phyloP scores from a whole-genome alignment of 2,113 vertebrate species.

The Narcine bancroftii region DNA sequence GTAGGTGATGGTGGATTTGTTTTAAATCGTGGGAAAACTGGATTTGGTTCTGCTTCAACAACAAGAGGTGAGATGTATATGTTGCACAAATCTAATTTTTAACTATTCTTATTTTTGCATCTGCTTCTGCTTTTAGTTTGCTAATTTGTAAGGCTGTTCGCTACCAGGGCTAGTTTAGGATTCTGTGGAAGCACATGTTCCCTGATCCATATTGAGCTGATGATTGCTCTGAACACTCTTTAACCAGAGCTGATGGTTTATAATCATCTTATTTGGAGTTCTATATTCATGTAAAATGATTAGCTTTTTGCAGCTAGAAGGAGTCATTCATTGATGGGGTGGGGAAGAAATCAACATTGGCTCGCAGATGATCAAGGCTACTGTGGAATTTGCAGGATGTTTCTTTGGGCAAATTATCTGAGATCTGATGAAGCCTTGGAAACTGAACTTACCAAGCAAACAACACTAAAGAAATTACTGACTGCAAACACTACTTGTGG shows the following conservation, averaged over 20 bases:
- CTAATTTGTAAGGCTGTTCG: background rate
- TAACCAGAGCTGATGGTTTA: no score
- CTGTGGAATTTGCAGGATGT: background rate
- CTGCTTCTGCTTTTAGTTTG: background rate
- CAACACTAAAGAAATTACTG: background rate
- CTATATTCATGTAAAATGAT: background rate
- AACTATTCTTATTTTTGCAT: background rate
- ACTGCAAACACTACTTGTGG: background rate
- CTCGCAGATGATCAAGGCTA: background rate
- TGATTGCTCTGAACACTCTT: no score
- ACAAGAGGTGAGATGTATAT: background rate
- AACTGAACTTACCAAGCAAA: background rate
- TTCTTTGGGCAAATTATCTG: background rate
- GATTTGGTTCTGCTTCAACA: background rate
- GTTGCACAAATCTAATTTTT: background rate
- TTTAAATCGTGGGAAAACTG: constrained; percentile 10
- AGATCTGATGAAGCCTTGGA: background rate
- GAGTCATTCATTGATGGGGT: background rate
- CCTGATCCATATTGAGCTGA: no score
- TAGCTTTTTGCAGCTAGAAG: background rate
- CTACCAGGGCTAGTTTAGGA: background rate
- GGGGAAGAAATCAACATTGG: background rate
- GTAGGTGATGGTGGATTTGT: constrained; percentile 18
- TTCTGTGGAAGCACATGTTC: no score
- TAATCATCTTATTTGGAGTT: background rate